Evolutionary conservation across 2,797 vertebrate genomes (phyloP), one percentile per base, ranked within the genome.

Genomic region (Sebastes cheni): DNA sequence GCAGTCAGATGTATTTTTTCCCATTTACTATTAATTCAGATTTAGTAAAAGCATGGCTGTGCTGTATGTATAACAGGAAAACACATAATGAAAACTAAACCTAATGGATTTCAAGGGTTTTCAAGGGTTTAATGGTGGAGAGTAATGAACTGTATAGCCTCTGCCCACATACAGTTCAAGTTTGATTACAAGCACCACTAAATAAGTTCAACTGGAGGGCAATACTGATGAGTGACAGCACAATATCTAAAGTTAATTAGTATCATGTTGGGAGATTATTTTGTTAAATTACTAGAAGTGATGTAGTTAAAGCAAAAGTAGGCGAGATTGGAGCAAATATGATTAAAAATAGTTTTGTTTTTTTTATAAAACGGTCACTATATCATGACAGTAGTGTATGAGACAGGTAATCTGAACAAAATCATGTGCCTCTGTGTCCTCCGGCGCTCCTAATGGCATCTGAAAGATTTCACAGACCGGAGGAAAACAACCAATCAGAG

Each of bases 341-440:
- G 42, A 46, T 46, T 46, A 7, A 18, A 18, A 46, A 46, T 2
- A 3, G 5, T 42, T 18, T 3, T 0, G 0, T 0, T 46, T 46
- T 46, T 46, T 46, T 46, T 16, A 46, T 46, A 46, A 46, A 46
- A 46, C 42, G 3, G 16, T 46, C 42, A 46, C 42, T 18, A 42
- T 14, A 42, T 42, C 16, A 7, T 46, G 16, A 46, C 16, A 46
- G 42, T 46, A 46, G 42, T 18, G 16, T 0, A 4, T 46, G 42
- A 46, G 16, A 46, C 16, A 46, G 42, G 42, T 46, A 46, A 46
- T 46, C 16, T 46, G 16, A 18, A 8, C 0, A 46, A 46, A 46
- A 4, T 18, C 3, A 46, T 42, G 42, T 46, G 14, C 42, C 16
- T 46, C 0, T 46, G 42, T 46, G 16, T 46, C 16, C 16, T 46